Evolutionary conservation across 2,113 vertebrate genomes (phyloP).

Genomic region (Paratilapia polleni): DNA sequence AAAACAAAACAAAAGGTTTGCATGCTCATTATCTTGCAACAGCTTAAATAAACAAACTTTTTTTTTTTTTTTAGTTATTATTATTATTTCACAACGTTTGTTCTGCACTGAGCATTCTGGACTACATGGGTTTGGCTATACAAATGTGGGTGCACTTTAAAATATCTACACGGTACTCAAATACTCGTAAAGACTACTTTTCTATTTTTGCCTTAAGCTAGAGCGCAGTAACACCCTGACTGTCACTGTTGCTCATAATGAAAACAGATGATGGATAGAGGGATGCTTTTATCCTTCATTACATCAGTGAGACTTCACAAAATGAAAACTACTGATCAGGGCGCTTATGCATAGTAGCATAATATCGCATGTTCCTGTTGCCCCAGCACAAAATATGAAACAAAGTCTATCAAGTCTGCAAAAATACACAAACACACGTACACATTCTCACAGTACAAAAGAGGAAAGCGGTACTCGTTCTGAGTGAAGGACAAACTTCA

Average conservation of each 20-base stretch:
- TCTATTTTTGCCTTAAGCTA: background rate
- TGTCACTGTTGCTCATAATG: background rate
- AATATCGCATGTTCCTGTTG: slow-evolving; percentile 29
- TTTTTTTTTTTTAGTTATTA: background rate
- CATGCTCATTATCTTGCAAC: slow-evolving; percentile 65
- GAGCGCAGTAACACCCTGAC: background rate
- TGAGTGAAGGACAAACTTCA: slow-evolving; percentile 51
- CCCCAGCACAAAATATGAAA: slow-evolving; percentile 58
- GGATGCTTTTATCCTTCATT: slow-evolving; percentile 22
- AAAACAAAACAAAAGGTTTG: slow-evolving; percentile 28
- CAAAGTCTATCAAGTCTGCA: slow-evolving; percentile 53
- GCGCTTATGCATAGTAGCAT: slow-evolving; percentile 62
- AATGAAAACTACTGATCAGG: slow-evolving; percentile 38
- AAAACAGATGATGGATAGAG: slow-evolving; percentile 19
- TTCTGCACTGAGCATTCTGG: slow-evolving; percentile 28
- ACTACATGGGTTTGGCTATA: slow-evolving; percentile 27
- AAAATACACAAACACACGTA: slow-evolving; percentile 55
- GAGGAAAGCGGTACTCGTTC: slow-evolving; percentile 47
- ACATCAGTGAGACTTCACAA: slow-evolving; percentile 35
- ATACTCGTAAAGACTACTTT: slow-evolving; percentile 31
- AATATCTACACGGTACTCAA: slow-evolving; percentile 51
- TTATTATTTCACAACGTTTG: slow-evolving; percentile 47
- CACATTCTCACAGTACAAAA: slow-evolving; percentile 70
- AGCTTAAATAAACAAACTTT: slow-evolving; percentile 48
- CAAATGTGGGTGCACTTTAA: slow-evolving; percentile 40